phyloP scores from a whole-genome alignment of 2,113 vertebrate species.

The Pogonocichla stellata region DNA sequence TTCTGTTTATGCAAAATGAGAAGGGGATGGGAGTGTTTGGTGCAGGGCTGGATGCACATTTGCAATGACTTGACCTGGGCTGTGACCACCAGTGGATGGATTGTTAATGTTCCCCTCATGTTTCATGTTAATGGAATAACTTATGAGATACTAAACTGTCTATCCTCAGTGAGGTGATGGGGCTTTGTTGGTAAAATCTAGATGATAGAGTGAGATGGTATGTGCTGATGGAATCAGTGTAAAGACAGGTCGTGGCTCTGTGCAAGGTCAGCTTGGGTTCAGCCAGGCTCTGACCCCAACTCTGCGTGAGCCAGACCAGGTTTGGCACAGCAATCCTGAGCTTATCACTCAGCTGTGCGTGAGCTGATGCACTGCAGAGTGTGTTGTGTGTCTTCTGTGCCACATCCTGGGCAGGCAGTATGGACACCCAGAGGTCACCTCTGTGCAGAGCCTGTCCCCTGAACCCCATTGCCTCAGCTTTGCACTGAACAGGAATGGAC shows the following conservation, averaged over 20 bases:
- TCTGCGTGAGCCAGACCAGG: not conserved
- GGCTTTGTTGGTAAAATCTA: not conserved
- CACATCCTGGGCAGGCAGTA: not conserved
- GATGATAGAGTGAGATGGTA: not conserved
- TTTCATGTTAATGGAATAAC: not conserved
- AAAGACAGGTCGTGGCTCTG: not conserved
- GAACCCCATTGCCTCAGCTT: not conserved
- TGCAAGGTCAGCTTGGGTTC: not conserved
- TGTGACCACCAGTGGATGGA: accelerated
- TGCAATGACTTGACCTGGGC: accelerated
- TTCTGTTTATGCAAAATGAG: not conserved
- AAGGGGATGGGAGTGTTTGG: not conserved
- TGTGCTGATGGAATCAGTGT: accelerated
- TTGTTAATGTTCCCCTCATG: not conserved
- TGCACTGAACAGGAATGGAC: not conserved
- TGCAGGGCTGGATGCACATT: not conserved
- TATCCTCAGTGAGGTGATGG: not conserved
- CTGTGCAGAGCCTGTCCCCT: not conserved
- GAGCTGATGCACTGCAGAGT: not conserved
- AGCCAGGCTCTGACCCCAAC: not conserved
- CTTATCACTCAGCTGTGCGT: not conserved
- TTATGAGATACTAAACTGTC: not conserved
- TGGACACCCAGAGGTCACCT: not conserved
- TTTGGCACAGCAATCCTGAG: not conserved
- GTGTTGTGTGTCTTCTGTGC: not conserved